Evolutionary conservation across 2,797 vertebrate species (phyloP).

Genomic region (Poeciliopsis turneri): DNA sequence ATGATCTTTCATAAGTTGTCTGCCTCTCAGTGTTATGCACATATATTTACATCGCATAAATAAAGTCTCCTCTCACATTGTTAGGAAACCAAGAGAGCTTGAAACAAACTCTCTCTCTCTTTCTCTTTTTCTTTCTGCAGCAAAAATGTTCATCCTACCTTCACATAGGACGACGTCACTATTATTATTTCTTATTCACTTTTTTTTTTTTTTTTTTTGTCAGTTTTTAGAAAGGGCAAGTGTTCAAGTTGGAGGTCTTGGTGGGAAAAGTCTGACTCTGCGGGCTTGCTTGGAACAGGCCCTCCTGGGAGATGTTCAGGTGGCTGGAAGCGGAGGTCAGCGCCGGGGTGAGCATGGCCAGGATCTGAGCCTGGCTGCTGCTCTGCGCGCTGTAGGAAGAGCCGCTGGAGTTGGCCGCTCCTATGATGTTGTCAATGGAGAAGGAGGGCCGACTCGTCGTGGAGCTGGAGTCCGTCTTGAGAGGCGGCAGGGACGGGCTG

Average conservation of each 20-base stretch:
- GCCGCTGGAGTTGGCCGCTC: slow-evolving; percentile 81
- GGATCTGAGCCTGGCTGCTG: slow-evolving; percentile 89
- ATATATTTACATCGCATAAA: slow-evolving; percentile 88
- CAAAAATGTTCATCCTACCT: slow-evolving; percentile 86
- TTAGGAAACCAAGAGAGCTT: slow-evolving; percentile 52
- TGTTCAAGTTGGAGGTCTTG: slow-evolving; percentile 89
- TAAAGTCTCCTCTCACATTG: slow-evolving; percentile 68
- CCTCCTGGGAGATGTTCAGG: slow-evolving; percentile 89
- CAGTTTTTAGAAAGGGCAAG: slow-evolving; percentile 88
- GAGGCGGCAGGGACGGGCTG: slow-evolving; percentile 84
- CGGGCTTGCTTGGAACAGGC: slow-evolving; percentile 78
- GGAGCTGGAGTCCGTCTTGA: slow-evolving; percentile 88
- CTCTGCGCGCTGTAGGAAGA: slow-evolving; percentile 83
- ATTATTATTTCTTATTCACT: slow-evolving; percentile 48
- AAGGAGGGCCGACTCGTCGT: slow-evolving; percentile 85
- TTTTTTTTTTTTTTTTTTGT: slow-evolving; percentile 58
- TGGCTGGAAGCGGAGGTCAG: slow-evolving; percentile 89
- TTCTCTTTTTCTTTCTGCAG: slow-evolving; percentile 60
- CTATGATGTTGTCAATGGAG: slow-evolving; percentile 98
- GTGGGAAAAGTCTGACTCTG: slow-evolving; percentile 88
- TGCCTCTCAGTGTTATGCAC: slow-evolving; percentile 66
- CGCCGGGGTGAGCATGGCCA: slow-evolving; percentile 92
- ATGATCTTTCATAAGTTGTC: slow-evolving; percentile 33
- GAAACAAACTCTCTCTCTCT: slow-evolving; percentile 27
- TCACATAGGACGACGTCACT: slow-evolving; percentile 78